A percentile compares a stretch with the other conserved stretches of the same genome.
Conservation (phyloP, 2,113 vertebrate genomes). For the Columbina picui region DNA sequence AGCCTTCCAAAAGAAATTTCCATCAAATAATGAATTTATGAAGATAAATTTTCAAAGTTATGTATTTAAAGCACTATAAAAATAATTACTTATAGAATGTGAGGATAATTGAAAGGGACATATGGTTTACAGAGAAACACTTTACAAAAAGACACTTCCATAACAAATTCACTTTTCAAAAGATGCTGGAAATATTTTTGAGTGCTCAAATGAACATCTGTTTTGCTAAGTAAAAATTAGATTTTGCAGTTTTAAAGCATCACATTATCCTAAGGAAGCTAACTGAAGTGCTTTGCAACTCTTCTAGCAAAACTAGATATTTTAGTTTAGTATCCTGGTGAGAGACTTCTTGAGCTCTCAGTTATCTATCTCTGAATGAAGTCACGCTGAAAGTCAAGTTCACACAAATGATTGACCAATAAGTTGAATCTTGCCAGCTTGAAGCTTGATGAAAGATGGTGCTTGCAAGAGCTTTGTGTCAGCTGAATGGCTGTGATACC, state of each 20-base stretch:
- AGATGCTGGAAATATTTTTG: background rate
- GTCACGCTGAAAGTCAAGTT: constrained; percentile 5
- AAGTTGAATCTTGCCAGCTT: background rate
- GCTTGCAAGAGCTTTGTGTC: background rate
- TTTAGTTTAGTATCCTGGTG: background rate
- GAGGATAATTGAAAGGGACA: background rate
- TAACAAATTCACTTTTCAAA: background rate
- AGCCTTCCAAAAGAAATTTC: background rate
- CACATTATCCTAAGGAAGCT: background rate
- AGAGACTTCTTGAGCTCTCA: background rate
- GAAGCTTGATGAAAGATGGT: constrained; percentile 36
- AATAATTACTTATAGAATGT: background rate
- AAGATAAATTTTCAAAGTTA: background rate
- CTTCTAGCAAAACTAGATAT: background rate
- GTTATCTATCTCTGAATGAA: background rate
- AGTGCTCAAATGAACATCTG: background rate
- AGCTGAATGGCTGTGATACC: background rate
- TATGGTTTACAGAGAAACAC: background rate
- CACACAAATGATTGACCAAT: background rate
- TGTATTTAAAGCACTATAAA: background rate
- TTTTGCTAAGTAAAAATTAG: background rate
- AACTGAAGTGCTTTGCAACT: background rate
- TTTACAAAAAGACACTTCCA: background rate
- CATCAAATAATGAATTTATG: background rate
- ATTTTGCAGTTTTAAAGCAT: background rate